These are phyloP conservation scores for Euplagia quadripunctaria DNA, from an alignment of 2,888 invertebrate genomes.

Conservation along the genomic window DNA sequence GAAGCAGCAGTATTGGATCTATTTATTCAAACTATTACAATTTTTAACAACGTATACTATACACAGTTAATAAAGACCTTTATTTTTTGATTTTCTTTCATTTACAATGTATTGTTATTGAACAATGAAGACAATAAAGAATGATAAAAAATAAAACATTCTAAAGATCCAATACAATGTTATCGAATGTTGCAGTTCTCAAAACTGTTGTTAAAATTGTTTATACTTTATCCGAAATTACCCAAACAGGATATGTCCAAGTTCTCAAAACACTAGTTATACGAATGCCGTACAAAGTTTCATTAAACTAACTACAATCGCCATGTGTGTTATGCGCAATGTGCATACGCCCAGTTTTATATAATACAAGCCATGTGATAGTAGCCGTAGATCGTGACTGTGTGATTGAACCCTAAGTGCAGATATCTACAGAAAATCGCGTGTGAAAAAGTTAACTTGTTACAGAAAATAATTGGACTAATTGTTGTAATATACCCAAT, in stretches of 20 bases:
- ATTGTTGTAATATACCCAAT: too few relatives aligned
- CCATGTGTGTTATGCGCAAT: not conserved
- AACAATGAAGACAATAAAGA: not conserved
- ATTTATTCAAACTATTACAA: not conserved
- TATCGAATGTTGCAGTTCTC: not conserved
- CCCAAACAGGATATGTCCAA: not conserved
- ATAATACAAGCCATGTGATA: not conserved
- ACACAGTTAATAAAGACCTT: too few relatives aligned
- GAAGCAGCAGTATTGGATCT: not conserved
- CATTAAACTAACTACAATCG: not conserved
- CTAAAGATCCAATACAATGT: not conserved
- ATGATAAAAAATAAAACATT: not conserved
- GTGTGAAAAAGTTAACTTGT: too few relatives aligned
- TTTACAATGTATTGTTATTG: not conserved
- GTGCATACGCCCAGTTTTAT: not conserved
- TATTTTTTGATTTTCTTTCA: too few relatives aligned
- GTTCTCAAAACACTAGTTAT: not conserved
- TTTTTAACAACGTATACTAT: not conserved
- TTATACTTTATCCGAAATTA: not conserved
- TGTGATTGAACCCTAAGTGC: too few relatives aligned
- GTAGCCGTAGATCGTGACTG: too few relatives aligned
- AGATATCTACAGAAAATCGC: too few relatives aligned
- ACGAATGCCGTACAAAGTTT: not conserved
- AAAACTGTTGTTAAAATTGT: not conserved
- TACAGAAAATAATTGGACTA: too few relatives aligned